Conservation (phyloP, 2,113 vertebrate genomes). For the Channa argus region DNA sequence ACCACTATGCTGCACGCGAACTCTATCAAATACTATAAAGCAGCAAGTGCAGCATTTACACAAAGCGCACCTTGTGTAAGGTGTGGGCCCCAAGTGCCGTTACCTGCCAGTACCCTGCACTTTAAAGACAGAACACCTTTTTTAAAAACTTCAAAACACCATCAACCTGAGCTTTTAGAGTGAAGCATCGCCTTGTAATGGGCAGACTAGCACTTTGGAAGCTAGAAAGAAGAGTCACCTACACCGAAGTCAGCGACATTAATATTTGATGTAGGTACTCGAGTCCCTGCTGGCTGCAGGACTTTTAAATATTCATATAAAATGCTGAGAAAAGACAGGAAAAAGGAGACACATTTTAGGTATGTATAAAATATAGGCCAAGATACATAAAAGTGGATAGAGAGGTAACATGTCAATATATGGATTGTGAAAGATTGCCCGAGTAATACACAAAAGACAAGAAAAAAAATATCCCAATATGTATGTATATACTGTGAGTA, state of each 20-base stretch:
- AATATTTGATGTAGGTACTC: constrained; percentile 67
- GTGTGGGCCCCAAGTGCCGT: neutral
- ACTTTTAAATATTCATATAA: constrained; percentile 48
- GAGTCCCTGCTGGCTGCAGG: constrained; percentile 37
- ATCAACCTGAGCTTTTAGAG: constrained; percentile 49
- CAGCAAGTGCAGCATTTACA: constrained; percentile 14
- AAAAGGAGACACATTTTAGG: constrained; percentile 1
- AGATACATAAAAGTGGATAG: neutral
- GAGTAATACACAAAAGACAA: neutral
- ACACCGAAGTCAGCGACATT: constrained; percentile 57
- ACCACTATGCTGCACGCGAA: too few relatives aligned
- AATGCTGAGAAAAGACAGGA: constrained; percentile 17
- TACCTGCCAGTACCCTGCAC: constrained; percentile 24
- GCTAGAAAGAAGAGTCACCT: constrained; percentile 44
- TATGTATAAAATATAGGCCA: neutral
- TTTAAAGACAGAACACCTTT: constrained; percentile 20
- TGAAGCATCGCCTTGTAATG: constrained; percentile 34
- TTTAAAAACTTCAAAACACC: constrained; percentile 31
- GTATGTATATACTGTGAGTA: neutral
- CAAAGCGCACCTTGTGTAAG: constrained; percentile 3
- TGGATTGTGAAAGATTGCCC: constrained; percentile 2
- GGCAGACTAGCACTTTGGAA: constrained; percentile 29
- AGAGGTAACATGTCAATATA: neutral
- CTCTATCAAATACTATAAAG: too few relatives aligned
- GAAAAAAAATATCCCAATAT: neutral